A percentile compares a stretch with the other conserved stretches of the same genome.
These are phyloP conservation scores for Adelphocoris suturalis DNA, from an alignment of 2,888 invertebrate genomes.

Conservation along the genomic window DNA sequence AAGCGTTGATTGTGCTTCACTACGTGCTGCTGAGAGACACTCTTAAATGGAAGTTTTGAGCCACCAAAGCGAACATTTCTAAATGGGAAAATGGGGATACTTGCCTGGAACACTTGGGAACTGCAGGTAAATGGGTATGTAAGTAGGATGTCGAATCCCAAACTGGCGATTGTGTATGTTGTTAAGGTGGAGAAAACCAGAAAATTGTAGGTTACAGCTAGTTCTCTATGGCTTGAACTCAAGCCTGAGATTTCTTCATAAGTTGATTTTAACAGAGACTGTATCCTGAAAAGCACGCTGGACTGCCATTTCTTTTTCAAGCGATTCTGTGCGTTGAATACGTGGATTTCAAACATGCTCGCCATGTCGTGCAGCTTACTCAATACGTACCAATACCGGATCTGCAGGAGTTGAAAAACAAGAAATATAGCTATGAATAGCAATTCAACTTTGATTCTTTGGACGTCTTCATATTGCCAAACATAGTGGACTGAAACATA, in stretches of 20 bases:
- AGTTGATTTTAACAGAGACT: background rate
- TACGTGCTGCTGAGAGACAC: too few relatives aligned
- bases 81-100: too few relatives aligned
- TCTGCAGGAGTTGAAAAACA: background rate
- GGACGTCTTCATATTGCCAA: background rate
- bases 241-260: background rate
- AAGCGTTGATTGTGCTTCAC: too few relatives aligned
- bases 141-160: background rate
- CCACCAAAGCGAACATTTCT: too few relatives aligned
- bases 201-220: background rate
- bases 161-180: background rate
- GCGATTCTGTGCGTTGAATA: background rate
- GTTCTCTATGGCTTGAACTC: background rate
- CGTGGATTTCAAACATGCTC: slow-evolving; percentile 3
- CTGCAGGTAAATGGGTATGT: background rate
- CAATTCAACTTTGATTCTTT: background rate
- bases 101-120: background rate
- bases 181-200: background rate
- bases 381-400: too few relatives aligned
- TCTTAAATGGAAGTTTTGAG: too few relatives aligned
- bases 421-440: background rate
- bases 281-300: background rate
- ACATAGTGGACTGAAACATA: slow-evolving; percentile 12
- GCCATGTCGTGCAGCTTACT: background rate
- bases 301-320: slow-evolving; percentile 38